Base-by-base conservation (phyloP, 1,140 invertebrate genomes). In the Anastrepha ludens region DNA sequence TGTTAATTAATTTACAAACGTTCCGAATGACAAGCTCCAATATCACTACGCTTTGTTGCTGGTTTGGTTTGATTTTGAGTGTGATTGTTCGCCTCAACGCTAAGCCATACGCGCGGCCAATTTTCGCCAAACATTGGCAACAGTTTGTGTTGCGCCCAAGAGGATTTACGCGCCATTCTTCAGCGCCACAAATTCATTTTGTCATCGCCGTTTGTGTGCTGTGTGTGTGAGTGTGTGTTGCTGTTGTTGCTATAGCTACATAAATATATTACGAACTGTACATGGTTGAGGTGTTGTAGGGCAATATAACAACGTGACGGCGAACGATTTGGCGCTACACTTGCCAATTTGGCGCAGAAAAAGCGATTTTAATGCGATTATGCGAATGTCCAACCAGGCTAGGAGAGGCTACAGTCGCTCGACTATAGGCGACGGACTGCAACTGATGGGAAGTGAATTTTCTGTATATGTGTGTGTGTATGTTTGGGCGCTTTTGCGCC, bases 1-100 rank as follows among this genome's bases (percentile, higher is more conserved):
- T 67, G 86, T 87, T 87, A 87, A 87, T 87, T 87, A 87, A 87
- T 87, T 87, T 87, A 64, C 86, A 87, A 86, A 70, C 86, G 60
- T 87, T 87, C 64, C 86, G 64, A 87, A 60, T 65, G 60, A 87
- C 86, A 65, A 47, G 85, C 20, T 60, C 65, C 60, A 60, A 60
- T 86, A 60, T 44, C 85, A 58, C 58, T 11, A 60, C 55, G 15
- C 59, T 13, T 62, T 41, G 13, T n/a, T 74, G 67, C 4, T n/a
- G 67, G 9, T 20, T 39, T 86, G 39, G 15, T 55, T 55, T 55
- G 50, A 8, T 55, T 55, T 55, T 55, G 6, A 8, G 50, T 55
- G 6, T 86, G 13, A 3, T 86, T 86, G 58, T 60, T 41, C 41
- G 85, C 8, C 17, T 41, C 13, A 29, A 29, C 6, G 58, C n/a